phyloP scores from a whole-genome alignment of 2,113 vertebrate genomes.

The Lycocorax pyrrhopterus region DNA sequence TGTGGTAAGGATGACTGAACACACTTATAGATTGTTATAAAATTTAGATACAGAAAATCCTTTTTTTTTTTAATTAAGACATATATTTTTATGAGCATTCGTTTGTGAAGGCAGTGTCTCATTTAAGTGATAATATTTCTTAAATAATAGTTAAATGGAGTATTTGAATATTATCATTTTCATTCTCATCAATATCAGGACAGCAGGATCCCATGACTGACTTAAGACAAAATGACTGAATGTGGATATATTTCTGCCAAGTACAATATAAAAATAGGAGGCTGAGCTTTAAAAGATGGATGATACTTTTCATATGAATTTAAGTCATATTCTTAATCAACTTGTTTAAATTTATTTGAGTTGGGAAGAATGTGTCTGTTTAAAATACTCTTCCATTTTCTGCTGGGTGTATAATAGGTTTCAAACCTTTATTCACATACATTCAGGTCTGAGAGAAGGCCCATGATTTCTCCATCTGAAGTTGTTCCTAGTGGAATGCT shows the following conservation, averaged over 20 bases:
- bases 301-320: not conserved
- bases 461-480: not conserved
- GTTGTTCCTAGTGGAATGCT: not conserved
- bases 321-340: slow-evolving; percentile 2
- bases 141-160: not conserved
- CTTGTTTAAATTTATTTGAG: not conserved
- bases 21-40: not conserved
- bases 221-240: not conserved
- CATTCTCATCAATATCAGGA: not conserved
- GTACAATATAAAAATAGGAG: not conserved
- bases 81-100: not conserved
- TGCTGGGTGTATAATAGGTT: not conserved
- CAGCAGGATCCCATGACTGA: not conserved
- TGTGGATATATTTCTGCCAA: not conserved
- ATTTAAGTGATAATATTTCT: not conserved
- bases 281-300: not conserved
- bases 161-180: not conserved
- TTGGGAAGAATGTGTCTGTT: not conserved
- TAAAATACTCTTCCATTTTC: not conserved
- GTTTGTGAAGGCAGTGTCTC: not conserved
- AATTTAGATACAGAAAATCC: not conserved
- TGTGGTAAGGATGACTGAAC: not conserved
- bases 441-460: not conserved
- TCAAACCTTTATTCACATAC: not conserved
- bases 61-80: not conserved